Evolutionary conservation across 1,140 invertebrate species (phyloP), one percentile per base, ranked within the genome.

Genomic region (Branchinecta lynchi): DNA sequence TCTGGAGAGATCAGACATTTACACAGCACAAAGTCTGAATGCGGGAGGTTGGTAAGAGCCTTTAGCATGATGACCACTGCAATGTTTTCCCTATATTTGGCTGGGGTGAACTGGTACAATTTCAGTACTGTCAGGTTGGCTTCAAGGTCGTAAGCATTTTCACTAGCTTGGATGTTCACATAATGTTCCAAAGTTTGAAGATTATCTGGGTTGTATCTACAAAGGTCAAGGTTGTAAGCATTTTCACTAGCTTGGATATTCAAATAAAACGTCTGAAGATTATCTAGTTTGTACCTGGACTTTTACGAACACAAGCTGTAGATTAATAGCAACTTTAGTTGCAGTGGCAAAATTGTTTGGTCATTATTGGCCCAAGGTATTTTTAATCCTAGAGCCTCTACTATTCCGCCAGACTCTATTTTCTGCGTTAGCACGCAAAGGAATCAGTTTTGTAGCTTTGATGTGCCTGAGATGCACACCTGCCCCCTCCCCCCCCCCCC

Each of bases 1-100:
- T 85, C 85, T 74, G 90, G 87, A 73, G 89, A 87, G 68, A 98
- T 82, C 44, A 98, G 83, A 80, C 93, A 96, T 81, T 97, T 97
- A 81, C 94, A 97, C 60, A 98, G 80, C 44, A 94, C 90, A 78
- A 98, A 97, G 81, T 98, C 95, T 17, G 93, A 93, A 75, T 97
- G 92, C 8, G 95, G 95, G 72, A 97, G 85, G 81, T 97, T 97
- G 10, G 94, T 96, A 9, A 98, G 80, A 3, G 93, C 93, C 77
- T 98, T 98, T 67, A 98, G 76, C 9, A 98, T 80, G 77, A 98
- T 96, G 74, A 90, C 84, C 65, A 82, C 83, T 7, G 89, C 90
- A 20, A 96, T 87, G 67, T 88, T 84, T 66, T 86, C 82, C 76
- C 95, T 88, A 74, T 92, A 93, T 73, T 86, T 83, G n/a, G 84